Evolutionary conservation across 1,140 invertebrate genomes (phyloP), one percentile per base, ranked within the genome.

Genomic region (Ceratina australensis): DNA sequence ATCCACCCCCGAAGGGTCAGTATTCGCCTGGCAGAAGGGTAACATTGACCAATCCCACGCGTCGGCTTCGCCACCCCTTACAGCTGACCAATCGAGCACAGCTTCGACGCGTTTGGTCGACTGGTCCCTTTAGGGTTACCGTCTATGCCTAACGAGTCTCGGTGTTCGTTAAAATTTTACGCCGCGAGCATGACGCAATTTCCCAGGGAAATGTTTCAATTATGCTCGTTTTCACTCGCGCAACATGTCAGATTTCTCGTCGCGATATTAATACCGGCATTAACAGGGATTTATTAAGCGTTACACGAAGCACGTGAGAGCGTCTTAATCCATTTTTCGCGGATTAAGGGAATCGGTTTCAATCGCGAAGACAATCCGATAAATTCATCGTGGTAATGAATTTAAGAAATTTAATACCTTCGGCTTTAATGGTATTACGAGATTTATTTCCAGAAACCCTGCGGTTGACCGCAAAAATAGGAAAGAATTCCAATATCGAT

Each of bases 41-140:
- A 69, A 68, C 78, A 79, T 87, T 88, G 86, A 88, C 92, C 91
- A 92, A 92, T 92, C 86, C 82, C 54, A 86, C 65, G 81, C 86
- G 88, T 85, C 85, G 90, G 87, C 87, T 87, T 10, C 86, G 87
- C 87, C 91, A 89, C 88, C 88, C 82, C 69, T 81, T 82, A 81
- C 60, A 75, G 78, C 86, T 92, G 91, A 92, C 92, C 92, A 92
- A 92, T 92, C 87, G 88, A 91, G 85, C 76, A 87, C 80, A 87
- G 81, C 79, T 83, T 61, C 79, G 52, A 85, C 68, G 67, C 85
- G 80, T 82, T 75, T 84, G 81, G 65, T 84, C 78, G 68, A 68
- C 78, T 59, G 54, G 65, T 77, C 78, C 67, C 69, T 84, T 81
- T 42, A 28, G 66, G 57, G 72, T 26, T 76, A 72, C 47, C 33